Conservation (phyloP, 2,888 invertebrate genomes). For the Aelia acuminata region DNA sequence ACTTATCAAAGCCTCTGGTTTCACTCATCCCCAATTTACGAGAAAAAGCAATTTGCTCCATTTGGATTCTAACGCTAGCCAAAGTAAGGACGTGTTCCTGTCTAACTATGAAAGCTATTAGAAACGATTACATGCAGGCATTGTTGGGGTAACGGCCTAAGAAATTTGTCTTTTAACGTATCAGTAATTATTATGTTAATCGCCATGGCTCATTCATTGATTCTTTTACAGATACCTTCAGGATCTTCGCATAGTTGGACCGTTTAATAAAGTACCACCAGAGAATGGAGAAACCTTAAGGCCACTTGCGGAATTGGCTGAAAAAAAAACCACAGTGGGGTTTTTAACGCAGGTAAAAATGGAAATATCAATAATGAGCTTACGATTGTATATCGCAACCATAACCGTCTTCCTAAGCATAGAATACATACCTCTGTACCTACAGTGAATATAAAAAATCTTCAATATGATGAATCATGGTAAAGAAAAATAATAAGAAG, state of each 20-base stretch:
- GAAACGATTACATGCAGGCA: slow-evolving; percentile 74
- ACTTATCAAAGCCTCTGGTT: slow-evolving; percentile 71
- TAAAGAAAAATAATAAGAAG: too few relatives aligned
- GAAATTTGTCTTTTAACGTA: neutral
- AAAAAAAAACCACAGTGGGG: neutral
- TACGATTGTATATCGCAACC: too few relatives aligned
- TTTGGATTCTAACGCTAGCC: slow-evolving; percentile 73
- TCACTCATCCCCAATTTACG: slow-evolving; percentile 69
- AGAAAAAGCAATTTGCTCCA: slow-evolving; percentile 70
- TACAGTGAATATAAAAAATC: too few relatives aligned
- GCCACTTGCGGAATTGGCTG: slow-evolving; percentile 4
- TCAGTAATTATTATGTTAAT: too few relatives aligned
- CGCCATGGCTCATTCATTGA: neutral
- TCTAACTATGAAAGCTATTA: slow-evolving; percentile 72
- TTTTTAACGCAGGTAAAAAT: slow-evolving; percentile 4
- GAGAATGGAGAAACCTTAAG: slow-evolving; percentile 24
- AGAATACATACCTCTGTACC: too few relatives aligned
- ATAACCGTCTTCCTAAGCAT: too few relatives aligned
- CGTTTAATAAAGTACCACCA: slow-evolving; percentile 59
- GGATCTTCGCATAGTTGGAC: slow-evolving; percentile 57
- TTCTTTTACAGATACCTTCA: slow-evolving; percentile 42
- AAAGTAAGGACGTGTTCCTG: slow-evolving; percentile 70
- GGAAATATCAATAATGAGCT: neutral
- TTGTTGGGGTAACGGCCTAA: slow-evolving; percentile 70
- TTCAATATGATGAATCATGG: too few relatives aligned